A percentile compares a stretch with the other conserved stretches of the same genome.
These are phyloP conservation scores for Sebastiscus albofasciatus DNA, from an alignment of 2,797 vertebrate genomes.

Conservation along the genomic window DNA sequence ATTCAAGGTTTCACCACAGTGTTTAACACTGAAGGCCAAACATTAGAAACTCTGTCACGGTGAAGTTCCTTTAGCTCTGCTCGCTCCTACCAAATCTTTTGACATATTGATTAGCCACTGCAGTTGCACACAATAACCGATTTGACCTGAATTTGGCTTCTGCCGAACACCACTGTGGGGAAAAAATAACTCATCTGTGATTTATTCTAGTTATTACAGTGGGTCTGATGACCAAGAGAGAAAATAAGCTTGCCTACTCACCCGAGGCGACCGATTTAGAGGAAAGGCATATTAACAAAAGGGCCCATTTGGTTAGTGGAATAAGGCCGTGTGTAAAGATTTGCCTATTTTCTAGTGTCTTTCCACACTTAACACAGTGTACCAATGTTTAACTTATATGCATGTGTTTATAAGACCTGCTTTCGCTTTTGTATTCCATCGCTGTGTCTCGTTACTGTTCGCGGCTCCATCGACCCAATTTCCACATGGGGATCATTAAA, in stretches of 20 bases:
- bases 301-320: neutral
- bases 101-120: constrained; percentile 8
- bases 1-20: neutral
- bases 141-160: constrained; percentile 2
- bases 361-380: neutral
- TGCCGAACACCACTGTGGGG: neutral
- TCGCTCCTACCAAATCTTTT: neutral
- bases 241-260: constrained; percentile 5
- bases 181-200: neutral
- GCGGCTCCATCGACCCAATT: constrained; percentile 36
- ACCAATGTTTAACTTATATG: neutral
- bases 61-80: neutral
- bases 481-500: constrained; percentile 50
- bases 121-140: neutral
- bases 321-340: neutral
- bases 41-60: neutral
- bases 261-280: neutral
- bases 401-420: constrained; percentile 2
- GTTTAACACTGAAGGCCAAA: neutral
- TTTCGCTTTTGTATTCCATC: neutral
- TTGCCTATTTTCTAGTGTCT: neutral
- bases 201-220: constrained; percentile 3
- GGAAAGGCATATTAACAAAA: neutral
- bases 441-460: neutral
- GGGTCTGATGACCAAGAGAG: constrained; percentile 6